phyloP scores from a whole-genome alignment of 2,113 vertebrate genomes.

The Lepisosteus oculatus region DNA sequence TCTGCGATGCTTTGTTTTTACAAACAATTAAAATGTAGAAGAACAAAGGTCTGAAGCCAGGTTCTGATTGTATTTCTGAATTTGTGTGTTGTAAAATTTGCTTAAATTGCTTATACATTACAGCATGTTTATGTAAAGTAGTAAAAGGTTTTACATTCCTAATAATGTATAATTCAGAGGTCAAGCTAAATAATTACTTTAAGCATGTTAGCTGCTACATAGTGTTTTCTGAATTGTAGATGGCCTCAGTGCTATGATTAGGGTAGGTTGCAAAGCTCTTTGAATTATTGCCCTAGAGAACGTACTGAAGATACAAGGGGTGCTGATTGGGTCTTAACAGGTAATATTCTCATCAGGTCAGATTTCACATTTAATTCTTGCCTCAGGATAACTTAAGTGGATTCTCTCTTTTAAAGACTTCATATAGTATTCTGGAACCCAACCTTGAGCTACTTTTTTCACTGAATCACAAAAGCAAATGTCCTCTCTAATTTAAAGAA shows the following conservation, averaged over 20 bases:
- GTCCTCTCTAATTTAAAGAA: conserved; percentile 45
- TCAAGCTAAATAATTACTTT: not conserved
- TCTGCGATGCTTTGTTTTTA: no score
- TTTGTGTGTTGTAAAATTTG: no score
- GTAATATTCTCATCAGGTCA: not conserved
- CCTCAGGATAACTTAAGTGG: not conserved
- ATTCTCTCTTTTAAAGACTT: conserved; percentile 17
- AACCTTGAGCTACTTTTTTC: conserved; percentile 33
- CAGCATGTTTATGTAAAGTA: no score
- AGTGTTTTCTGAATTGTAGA: not conserved
- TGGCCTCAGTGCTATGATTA: not conserved
- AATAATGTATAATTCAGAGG: not conserved
- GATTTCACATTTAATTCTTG: conserved; percentile 21
- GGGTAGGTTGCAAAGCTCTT: no score
- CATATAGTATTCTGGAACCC: conserved; percentile 16
- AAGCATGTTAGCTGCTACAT: not conserved
- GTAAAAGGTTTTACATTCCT: no score
- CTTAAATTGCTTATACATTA: no score
- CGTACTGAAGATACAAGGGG: no score
- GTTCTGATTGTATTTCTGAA: no score
- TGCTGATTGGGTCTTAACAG: not conserved
- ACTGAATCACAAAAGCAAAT: conserved; percentile 57
- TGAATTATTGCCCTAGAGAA: not conserved
- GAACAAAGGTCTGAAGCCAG: no score
- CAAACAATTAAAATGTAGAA: no score